A percentile compares a stretch with the other conserved stretches of the same genome.
Conservation (phyloP, 2,797 vertebrate species). For the Microtus obscurus region DNA sequence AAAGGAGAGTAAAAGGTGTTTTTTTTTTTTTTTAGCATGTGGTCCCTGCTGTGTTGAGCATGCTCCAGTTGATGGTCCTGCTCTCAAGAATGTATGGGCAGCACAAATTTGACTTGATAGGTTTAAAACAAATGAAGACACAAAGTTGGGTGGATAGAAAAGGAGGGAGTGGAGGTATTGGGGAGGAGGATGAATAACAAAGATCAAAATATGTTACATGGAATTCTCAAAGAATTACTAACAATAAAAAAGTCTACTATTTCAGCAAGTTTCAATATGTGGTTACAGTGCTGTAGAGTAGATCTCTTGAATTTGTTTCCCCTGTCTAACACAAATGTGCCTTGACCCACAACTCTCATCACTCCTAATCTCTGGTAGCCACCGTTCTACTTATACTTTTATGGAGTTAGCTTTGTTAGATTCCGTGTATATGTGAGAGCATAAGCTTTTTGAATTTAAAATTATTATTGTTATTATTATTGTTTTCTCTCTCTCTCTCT, state of each 20-base stretch:
- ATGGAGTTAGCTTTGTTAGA: background rate
- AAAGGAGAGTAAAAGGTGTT: background rate
- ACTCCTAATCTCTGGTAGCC: background rate
- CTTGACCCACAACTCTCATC: background rate
- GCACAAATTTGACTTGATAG: too few relatives aligned
- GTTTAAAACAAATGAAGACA: too few relatives aligned
- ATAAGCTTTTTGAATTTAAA: background rate
- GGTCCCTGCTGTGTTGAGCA: background rate
- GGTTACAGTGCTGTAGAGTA: background rate
- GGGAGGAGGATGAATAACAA: too few relatives aligned
- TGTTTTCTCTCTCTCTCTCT: too few relatives aligned
- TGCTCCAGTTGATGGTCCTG: background rate
- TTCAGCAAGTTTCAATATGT: background rate
- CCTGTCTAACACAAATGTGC: background rate
- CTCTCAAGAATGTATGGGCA: background rate
- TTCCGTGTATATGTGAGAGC: background rate
- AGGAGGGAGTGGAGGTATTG: too few relatives aligned
- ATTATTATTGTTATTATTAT: background rate
- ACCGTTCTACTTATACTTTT: background rate
- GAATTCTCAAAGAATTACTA: too few relatives aligned
- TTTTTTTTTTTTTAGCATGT: too few relatives aligned
- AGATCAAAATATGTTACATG: too few relatives aligned
- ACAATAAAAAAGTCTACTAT: background rate
- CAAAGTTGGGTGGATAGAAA: too few relatives aligned
- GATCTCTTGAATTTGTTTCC: background rate